Evolutionary conservation across 2,797 vertebrate species (phyloP).

Genomic region (Thamnophis elegans): DNA sequence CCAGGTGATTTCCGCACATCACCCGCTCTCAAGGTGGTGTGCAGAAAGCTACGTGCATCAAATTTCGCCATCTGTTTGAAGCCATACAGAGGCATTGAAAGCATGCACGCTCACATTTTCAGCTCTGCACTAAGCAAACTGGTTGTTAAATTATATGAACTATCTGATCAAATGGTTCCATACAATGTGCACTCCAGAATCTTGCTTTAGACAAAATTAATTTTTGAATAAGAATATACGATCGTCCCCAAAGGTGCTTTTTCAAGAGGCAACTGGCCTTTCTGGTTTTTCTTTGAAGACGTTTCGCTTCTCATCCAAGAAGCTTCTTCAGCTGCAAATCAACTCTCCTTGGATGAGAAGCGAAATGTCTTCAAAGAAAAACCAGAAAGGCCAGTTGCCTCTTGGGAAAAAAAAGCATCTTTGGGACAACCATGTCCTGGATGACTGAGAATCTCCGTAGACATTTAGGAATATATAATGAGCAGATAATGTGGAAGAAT

Average conservation of each 20-base stretch:
- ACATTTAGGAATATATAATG: neutral
- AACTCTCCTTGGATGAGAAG: neutral
- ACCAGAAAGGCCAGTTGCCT: neutral
- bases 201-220: neutral
- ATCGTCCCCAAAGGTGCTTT: neutral
- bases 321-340: neutral
- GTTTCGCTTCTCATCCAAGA: neutral
- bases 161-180: neutral
- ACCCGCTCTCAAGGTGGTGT: no score
- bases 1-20: no score
- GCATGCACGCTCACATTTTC: no score
- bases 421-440: neutral
- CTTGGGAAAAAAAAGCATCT: neutral
- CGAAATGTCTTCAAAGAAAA: neutral
- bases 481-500: neutral
- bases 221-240: neutral
- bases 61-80: no score
- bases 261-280: neutral
- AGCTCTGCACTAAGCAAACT: no score
- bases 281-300: neutral
- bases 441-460: neutral
- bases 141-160: no score
- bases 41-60: no score
- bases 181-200: neutral
- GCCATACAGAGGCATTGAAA: no score